phyloP scores from a whole-genome alignment of 2,888 invertebrate genomes.

The Tetranychus piercei region DNA sequence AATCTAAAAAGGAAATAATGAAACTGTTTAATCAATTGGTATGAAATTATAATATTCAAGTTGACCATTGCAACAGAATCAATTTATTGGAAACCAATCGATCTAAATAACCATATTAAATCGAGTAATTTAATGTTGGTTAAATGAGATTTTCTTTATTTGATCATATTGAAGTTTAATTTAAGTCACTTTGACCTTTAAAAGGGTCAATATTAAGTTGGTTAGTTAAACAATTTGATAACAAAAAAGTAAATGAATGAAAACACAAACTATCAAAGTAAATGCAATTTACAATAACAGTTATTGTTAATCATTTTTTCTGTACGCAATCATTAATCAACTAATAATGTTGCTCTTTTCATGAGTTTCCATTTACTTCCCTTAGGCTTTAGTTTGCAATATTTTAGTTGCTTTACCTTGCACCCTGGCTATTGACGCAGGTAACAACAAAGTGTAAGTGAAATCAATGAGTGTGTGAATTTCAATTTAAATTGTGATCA shows the following conservation, averaged over 20 bases:
- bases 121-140: too few species aligned
- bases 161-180: neutral
- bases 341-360: neutral
- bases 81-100: too few species aligned
- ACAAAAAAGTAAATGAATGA: neutral
- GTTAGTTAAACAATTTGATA: neutral
- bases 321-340: neutral
- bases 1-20: too few species aligned
- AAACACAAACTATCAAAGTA: neutral
- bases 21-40: too few species aligned
- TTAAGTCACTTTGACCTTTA: neutral
- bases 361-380: neutral
- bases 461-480: neutral
- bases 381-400: neutral
- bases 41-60: too few species aligned
- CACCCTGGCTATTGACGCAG: neutral
- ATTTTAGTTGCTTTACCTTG: neutral
- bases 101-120: too few species aligned
- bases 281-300: neutral
- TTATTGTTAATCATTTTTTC: neutral
- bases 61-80: too few species aligned
- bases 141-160: too few species aligned
- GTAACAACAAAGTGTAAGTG: neutral
- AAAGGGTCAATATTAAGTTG: neutral
- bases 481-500: neutral